Evolutionary conservation across 2,888 invertebrate species (phyloP).

Genomic region (Gasteruption jaculator): DNA sequence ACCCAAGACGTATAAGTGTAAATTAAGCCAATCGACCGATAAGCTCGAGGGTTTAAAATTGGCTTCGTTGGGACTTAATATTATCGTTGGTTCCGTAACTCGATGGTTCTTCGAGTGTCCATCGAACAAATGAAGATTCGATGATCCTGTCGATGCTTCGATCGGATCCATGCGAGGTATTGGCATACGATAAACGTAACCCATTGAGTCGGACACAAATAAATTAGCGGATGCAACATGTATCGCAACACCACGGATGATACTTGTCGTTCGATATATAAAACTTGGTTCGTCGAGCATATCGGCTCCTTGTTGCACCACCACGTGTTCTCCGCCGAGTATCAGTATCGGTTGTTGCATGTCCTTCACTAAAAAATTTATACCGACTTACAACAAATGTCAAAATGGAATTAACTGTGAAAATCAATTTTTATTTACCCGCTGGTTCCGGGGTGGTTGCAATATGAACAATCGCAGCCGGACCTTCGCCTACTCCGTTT

Average conservation of each 20-base stretch:
- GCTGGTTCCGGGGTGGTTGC: constrained; percentile 65
- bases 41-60: constrained; percentile 66
- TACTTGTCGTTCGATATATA: constrained; percentile 59
- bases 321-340: constrained; percentile 64
- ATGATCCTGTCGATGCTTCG: constrained; percentile 32
- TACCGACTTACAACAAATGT: background rate
- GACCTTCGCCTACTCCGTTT: constrained; percentile 77
- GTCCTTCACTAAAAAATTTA: constrained; percentile 57
- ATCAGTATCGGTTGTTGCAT: constrained; percentile 68
- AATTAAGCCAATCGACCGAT: constrained; percentile 86
- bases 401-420: background rate
- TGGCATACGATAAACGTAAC: constrained; percentile 58
- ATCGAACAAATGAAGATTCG: too few species aligned
- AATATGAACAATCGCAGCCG: constrained; percentile 61
- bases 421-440: constrained; percentile 48
- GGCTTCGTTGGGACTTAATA: constrained; percentile 59
- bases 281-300: constrained; percentile 66
- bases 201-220: constrained; percentile 73
- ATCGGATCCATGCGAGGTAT: too few species aligned
- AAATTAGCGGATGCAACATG: constrained; percentile 70
- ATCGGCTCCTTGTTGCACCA: constrained; percentile 65
- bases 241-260: constrained; percentile 68
- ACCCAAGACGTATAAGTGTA: constrained; percentile 77
- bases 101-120: constrained; percentile 43
- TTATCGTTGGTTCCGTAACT: constrained; percentile 48